Base-by-base conservation (phyloP, 2,113 vertebrate species). In the Apaloderma vittatum region DNA sequence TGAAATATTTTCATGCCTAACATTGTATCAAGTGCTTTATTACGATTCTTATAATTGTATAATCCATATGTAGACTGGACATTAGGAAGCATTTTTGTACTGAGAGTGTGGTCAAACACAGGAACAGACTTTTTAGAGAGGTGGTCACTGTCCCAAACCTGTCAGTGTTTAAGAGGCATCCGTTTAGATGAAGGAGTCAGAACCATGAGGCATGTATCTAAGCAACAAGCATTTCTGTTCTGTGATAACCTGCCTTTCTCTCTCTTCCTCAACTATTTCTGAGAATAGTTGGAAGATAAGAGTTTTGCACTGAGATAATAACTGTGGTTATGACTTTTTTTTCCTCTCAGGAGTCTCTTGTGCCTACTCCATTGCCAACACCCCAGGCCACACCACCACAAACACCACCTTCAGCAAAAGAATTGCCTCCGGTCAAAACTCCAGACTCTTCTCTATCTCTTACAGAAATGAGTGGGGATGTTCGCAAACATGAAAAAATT, bases 371-470 rank as follows among this genome's bases (percentile, higher is more conserved):
- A 20, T 57, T 98, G 86, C 97, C 98, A 74, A 99, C 98, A 46
- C 99, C 99, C 16, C 97, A 98, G 97, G 97, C 98, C 83, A 99
- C 98, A 52, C 98, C 98, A 75, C 97, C 98, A 83, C 82, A n/a
- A 26, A 98, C 98, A 88, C 96, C 96, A 22, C 91, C 96, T 66
- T 90, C 79, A 91, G 82, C 93, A 68, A 82, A 95, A 88, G 97
- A 96, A n/a, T n/a, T 20, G 3, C 84, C 97, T 76, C 63, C 82
- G 4, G 91, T 98, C 40, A 97, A 87, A 97, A 99, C 99, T 88
- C 99, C 99, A 34, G 97, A 97, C 58, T 86, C 97, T 45, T 98
- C 99, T 76, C 97, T 94, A 3, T 98, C 97, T 92, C 79, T 93
- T 52, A 95, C 97, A 43, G 98, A 97, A 73, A 95, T 93, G 8